These are phyloP conservation scores for Lepidurus arcticus DNA, from an alignment of 1,140 invertebrate species.

Conservation along the genomic window DNA sequence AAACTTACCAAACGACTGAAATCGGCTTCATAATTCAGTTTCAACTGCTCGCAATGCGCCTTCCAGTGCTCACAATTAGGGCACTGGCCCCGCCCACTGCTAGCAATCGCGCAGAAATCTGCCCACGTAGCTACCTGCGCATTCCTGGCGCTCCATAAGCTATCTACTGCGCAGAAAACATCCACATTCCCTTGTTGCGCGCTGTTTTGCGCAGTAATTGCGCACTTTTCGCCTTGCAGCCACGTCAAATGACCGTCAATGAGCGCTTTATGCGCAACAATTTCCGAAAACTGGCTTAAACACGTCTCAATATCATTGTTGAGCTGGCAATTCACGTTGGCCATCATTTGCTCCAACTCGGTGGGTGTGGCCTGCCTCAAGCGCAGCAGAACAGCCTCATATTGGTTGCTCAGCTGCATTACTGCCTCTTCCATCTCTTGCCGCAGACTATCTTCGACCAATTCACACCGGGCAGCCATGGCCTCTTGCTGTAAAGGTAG, in stretches of 20 bases:
- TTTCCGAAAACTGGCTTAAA: constrained; percentile 63
- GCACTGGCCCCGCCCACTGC: constrained; percentile 17
- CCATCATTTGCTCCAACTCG: constrained; percentile 36
- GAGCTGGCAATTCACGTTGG: constrained; percentile 27
- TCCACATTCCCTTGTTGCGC: not conserved
- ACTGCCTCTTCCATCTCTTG: constrained; percentile 62
- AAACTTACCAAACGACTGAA: constrained; percentile 27
- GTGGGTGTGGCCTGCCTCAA: constrained; percentile 37
- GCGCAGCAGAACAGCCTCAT: constrained; percentile 50
- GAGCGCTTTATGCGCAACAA: constrained; percentile 67
- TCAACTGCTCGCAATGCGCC: constrained; percentile 1
- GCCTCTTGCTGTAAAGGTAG: constrained; percentile 56
- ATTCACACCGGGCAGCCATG: constrained; percentile 61
- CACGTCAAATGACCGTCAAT: constrained; percentile 57
- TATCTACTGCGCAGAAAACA: constrained; percentile 58
- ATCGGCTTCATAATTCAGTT: not conserved
- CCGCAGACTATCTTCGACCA: constrained; percentile 59
- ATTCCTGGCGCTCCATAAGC: constrained; percentile 65
- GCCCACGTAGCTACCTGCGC: not conserved
- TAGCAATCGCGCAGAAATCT: not conserved
- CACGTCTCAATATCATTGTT: constrained; percentile 43
- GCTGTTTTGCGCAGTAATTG: not conserved
- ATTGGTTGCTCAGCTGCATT: constrained; percentile 57
- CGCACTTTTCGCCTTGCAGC: constrained; percentile 40
- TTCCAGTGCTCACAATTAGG: constrained; percentile 22